Evolutionary conservation across 2,113 vertebrate genomes (phyloP), one percentile per base, ranked within the genome.

Genomic region (Pterocles gutturalis): DNA sequence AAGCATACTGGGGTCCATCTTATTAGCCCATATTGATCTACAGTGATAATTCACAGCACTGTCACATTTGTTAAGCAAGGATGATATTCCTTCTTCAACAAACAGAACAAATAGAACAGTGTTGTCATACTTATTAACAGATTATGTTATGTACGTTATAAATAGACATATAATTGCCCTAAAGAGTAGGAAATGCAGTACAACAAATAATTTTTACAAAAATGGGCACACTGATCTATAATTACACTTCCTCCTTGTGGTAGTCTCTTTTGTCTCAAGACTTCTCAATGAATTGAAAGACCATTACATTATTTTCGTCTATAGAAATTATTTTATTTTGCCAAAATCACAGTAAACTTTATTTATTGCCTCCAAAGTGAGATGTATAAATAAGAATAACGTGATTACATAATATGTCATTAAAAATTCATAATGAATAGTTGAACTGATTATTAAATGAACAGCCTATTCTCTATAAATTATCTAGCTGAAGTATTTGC

Each of bases 1-100:
- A 80, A 62, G 1, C 17, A 20, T 54, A 34, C 4, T 25, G 31
- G 10, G 8, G 18, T 79, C 0, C 0, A 51, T 49, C 38, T 57
- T 61, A 29, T 21, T 53, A 90, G 22, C 7, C 17, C 21, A 5
- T 51, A 51, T 67, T 55, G 10, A 72, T 57, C 17, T 51, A 29
- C 15, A 60, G 4, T 46, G 12, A 25, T 71, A 76, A 51, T 80
- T 51, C 7, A 13, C 43, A 72, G 24, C 64, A 54, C 9, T 46
- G 22, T 33, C 25, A 49, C 19, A 18, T 6, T 46, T 65, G 31
- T 31, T 41, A 36, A 41, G 10, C 34, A 79, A 45, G 18, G 43
- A 61, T 48, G 11, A 61, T 41, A 65, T 25, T 81, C 12, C 3
- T 66, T 67, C 17, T 55, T 87, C 7, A 18, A 26, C 7, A 71